These are phyloP conservation scores for Eleutherodactylus coqui DNA, from an alignment of 2,797 vertebrate species.

Conservation along the genomic window DNA sequence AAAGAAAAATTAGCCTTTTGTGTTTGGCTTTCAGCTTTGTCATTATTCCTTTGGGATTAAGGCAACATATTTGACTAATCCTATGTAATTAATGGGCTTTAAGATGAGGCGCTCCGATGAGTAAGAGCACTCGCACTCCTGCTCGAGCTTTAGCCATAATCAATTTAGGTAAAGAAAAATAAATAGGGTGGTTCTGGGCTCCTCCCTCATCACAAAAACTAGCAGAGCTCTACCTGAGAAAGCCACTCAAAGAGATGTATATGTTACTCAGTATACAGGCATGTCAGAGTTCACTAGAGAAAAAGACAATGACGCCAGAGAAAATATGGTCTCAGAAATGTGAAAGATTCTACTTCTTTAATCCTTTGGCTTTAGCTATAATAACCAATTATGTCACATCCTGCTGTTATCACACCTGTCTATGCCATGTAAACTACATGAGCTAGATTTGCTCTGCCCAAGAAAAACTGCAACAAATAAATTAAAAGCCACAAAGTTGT, in stretches of 20 bases:
- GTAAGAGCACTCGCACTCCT: constrained; percentile 60
- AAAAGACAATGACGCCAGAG: neutral
- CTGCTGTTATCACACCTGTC: constrained; percentile 19
- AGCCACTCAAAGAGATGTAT: neutral
- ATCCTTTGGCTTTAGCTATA: constrained; percentile 11
- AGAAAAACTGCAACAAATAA: constrained; percentile 2
- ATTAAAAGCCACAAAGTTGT: neutral
- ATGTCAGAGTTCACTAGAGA: neutral
- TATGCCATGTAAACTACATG: neutral
- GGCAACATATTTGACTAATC: constrained; percentile 67
- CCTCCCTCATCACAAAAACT: constrained; percentile 10
- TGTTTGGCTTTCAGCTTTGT: constrained; percentile 67
- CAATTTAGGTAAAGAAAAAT: constrained; percentile 30
- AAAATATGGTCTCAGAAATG: constrained; percentile 2
- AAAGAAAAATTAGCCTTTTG: constrained; percentile 70
- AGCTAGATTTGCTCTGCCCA: no score
- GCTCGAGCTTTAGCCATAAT: constrained; percentile 62
- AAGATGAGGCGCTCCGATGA: constrained; percentile 67
- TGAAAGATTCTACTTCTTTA: constrained; percentile 1
- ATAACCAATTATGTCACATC: constrained; percentile 14
- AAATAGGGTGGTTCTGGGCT: constrained; percentile 37
- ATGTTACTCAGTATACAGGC: neutral
- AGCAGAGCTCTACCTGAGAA: neutral
- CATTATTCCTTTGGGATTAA: constrained; percentile 66
- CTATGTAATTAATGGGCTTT: constrained; percentile 69